Percentiles rank a stretch among this genome's conserved stretches.
These are phyloP conservation scores for Pagetopsis macropterus DNA, from an alignment of 2,797 vertebrate species.

Conservation along the genomic window DNA sequence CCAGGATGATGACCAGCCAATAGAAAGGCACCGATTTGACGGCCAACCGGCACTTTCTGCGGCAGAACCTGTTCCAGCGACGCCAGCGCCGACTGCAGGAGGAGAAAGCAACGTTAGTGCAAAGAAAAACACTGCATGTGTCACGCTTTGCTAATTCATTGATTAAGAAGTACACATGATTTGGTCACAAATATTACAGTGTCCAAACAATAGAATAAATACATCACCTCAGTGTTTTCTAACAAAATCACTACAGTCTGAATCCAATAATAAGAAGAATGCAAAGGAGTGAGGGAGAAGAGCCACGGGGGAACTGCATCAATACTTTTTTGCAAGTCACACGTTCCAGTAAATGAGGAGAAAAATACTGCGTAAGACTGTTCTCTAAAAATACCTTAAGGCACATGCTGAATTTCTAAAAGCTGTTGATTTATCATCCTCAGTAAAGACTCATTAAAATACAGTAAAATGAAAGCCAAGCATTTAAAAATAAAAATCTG, in stretches of 20 bases:
- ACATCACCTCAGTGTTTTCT: conserved; percentile 11
- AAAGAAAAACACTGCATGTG: neutral
- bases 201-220: conserved; percentile 18
- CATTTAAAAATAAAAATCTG: conserved; percentile 45
- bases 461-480: conserved; percentile 65
- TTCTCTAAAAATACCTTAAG: conserved; percentile 66
- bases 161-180: conserved; percentile 4
- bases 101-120: conserved; percentile 13
- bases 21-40: conserved; percentile 99
- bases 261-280: conserved; percentile 34
- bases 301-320: conserved; percentile 47
- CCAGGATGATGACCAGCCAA: conserved; percentile 98
- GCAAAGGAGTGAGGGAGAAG: conserved; percentile 17
- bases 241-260: conserved; percentile 8
- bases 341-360: conserved; percentile 61
- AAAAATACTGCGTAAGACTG: conserved; percentile 68
- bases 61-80: conserved; percentile 96
- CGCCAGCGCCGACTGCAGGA: conserved; percentile 95
- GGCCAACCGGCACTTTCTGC: conserved; percentile 95
- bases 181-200: neutral
- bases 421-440: conserved; percentile 68
- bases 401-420: conserved; percentile 77
- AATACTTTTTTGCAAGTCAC: conserved; percentile 71
- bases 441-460: conserved; percentile 62
- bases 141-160: conserved; percentile 9